phyloP scores from a whole-genome alignment of 2,888 invertebrate species.

The Petrolisthes cinctipes region DNA sequence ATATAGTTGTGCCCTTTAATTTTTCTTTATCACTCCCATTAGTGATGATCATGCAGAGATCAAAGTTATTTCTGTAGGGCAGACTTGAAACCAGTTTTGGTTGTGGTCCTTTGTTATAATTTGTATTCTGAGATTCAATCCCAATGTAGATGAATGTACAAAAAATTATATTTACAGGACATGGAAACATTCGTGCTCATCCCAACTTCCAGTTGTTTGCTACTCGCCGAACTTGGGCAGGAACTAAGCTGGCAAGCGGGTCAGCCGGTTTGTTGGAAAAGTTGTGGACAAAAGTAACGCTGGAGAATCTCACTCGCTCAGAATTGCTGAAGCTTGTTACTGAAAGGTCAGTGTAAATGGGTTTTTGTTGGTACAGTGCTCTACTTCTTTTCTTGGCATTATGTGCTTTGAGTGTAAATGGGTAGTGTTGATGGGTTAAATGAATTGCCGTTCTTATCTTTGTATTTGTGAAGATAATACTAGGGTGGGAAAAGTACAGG shows the following conservation, averaged over 20 bases:
- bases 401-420: too few species aligned
- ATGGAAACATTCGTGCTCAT: slow-evolving; percentile 83
- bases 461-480: too few species aligned
- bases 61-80: too few species aligned
- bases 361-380: too few species aligned
- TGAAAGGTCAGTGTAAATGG: slow-evolving; percentile 68
- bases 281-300: slow-evolving; percentile 83
- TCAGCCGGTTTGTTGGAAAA: slow-evolving; percentile 82
- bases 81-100: too few species aligned
- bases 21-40: background rate
- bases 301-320: slow-evolving; percentile 81
- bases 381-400: too few species aligned
- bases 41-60: background rate
- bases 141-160: background rate
- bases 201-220: slow-evolving; percentile 93
- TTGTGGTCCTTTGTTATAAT: background rate
- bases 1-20: background rate
- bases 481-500: too few species aligned
- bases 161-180: slow-evolving; percentile 73
- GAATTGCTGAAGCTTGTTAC: slow-evolving; percentile 83
- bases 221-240: slow-evolving; percentile 77
- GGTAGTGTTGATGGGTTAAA: too few species aligned
- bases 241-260: slow-evolving; percentile 71
- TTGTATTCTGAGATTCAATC: background rate
- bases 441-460: too few species aligned